These are phyloP conservation scores for Resseliella maxima DNA, from an alignment of 2,888 invertebrate genomes.

Conservation along the genomic window DNA sequence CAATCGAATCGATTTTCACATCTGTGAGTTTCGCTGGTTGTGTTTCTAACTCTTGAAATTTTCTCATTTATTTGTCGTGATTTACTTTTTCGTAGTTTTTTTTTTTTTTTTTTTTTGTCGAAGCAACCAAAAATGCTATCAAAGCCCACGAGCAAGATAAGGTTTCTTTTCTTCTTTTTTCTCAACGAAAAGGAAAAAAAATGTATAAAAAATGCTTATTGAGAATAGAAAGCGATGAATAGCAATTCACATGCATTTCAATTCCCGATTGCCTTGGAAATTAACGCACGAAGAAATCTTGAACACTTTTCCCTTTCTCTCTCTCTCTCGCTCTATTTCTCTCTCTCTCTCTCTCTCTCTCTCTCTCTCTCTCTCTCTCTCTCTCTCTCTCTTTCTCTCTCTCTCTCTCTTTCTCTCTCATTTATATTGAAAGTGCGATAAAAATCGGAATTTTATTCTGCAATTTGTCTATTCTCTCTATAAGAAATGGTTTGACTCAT, in stretches of 20 bases:
- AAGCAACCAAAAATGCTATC: neutral
- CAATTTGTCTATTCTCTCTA: neutral
- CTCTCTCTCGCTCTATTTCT: no score
- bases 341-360: no score
- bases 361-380: no score
- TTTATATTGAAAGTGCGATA: neutral
- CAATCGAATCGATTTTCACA: constrained; percentile 15
- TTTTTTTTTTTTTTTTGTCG: no score
- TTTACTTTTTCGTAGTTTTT: constrained; percentile 4
- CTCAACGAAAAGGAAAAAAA: neutral
- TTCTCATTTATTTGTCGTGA: constrained; percentile 51
- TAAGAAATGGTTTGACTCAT: neutral
- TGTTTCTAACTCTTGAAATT: constrained; percentile 30
- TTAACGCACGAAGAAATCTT: constrained; percentile 36
- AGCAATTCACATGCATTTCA: neutral
- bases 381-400: no score
- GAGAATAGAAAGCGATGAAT: neutral
- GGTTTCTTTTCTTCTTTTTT: neutral
- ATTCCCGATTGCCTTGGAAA: constrained; percentile 18
- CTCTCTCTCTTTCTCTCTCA: neutral
- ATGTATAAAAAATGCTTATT: neutral
- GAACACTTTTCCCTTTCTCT: neutral
- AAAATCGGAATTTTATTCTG: neutral
- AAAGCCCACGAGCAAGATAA: constrained; percentile 41
- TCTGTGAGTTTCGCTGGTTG: neutral